Evolutionary conservation across 1,140 invertebrate species (phyloP), one percentile per base, ranked within the genome.

Genomic region (Cheumatopsyche charites): DNA sequence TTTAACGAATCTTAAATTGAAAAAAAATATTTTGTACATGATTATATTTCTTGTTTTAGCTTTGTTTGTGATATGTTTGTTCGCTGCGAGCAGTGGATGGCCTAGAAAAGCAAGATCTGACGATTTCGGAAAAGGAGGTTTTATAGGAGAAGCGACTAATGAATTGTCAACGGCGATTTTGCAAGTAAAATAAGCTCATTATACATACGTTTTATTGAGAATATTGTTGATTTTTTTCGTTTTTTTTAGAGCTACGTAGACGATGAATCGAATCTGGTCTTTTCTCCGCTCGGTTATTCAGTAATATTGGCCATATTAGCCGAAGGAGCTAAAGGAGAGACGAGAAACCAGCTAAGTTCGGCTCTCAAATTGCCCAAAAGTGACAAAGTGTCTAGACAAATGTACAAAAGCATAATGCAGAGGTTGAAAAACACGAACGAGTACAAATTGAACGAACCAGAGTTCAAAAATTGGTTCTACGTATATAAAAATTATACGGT

Each of bases 391-490:
- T 82, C 81, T 3, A 82, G 86, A 73, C 80, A 80, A 66, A 83
- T 82, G 23, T 87, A 84, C 55, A 78, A 80, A 11, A 80, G 79
- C 17, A 84, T 87, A 9, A 79, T 87, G 79, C 79, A 83, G 43
- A 81, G 82, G 70, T 71, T 85, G 45, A 86, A 85, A 73, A 84
- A 85, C 70, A 86, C 82, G 23, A 81, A 85, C n/a, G 82, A 86
- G 67, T 85, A 84, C 77, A 79, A 83, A 80, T 79, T 81, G 61
- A 81, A 82, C 77, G 80, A 82, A 73, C 88, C 88, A 13, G 87
- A 88, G 73, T 84, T 89, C 74, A 87, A 87, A 77, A 88, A 87
- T 70, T 89, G 84, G 82, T 86, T 89, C 75, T 89, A 89, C 73
- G 84, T 89, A 47, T 89, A 89, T 76, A 87, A 87, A 75, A 89